Percentiles rank a stretch among this genome's conserved stretches.
Evolutionary conservation across 2,113 vertebrate genomes (phyloP).

Genomic region (Pontoporia blainvillei): DNA sequence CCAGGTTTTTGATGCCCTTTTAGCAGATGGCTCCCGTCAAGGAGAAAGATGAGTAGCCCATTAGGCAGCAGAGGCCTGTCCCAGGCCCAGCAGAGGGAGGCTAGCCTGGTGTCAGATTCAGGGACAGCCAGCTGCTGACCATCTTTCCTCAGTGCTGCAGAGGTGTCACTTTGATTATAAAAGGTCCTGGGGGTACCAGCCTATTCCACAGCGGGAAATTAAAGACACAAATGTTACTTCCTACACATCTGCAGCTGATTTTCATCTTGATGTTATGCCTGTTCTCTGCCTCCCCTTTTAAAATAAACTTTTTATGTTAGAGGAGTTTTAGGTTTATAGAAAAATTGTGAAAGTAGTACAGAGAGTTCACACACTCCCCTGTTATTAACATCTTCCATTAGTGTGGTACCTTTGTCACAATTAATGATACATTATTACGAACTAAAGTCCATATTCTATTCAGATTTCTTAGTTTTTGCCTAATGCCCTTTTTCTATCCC

Average conservation of each 20-base stretch:
- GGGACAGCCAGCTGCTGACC: not conserved
- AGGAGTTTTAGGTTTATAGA: not conserved
- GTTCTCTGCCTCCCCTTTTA: not conserved
- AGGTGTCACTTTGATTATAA: not conserved
- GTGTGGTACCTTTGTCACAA: not conserved
- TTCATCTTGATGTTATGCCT: not conserved
- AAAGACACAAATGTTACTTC: not conserved
- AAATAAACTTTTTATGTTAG: not conserved
- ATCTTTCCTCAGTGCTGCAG: not conserved
- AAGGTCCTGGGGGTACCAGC: too few relatives aligned
- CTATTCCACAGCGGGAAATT: not conserved
- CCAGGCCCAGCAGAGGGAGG: not conserved
- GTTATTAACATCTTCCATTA: not conserved
- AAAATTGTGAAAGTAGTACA: not conserved
- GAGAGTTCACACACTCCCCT: not conserved
- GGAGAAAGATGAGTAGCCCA: not conserved
- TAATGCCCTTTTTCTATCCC: not conserved
- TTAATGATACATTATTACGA: not conserved
- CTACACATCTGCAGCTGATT: not conserved
- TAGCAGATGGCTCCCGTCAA: not conserved
- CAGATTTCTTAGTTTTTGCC: not conserved
- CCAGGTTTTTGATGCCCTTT: not conserved
- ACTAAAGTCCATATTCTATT: not conserved
- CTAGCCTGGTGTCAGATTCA: not conserved
- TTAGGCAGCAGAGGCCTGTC: not conserved